Conservation (phyloP, 1,140 invertebrate species). For the Bombus sylvicola region DNA sequence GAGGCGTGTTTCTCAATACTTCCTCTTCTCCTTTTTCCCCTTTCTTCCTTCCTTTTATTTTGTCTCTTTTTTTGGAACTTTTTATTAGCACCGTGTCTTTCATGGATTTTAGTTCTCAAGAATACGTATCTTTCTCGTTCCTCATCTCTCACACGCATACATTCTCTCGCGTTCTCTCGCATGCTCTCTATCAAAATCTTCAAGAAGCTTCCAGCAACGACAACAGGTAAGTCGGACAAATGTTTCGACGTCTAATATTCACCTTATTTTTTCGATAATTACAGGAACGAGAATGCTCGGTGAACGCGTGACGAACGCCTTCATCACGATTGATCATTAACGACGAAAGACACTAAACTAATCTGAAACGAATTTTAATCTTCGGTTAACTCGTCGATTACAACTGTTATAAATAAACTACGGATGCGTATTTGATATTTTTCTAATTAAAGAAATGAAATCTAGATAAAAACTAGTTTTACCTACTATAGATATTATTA, state of each 20-base stretch:
- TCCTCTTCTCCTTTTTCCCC: neutral
- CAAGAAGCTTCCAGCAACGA: conserved; percentile 39
- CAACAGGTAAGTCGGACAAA: conserved; percentile 28
- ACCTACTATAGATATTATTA: neutral
- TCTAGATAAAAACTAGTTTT: neutral
- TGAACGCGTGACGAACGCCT: neutral
- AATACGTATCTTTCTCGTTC: conserved; percentile 31
- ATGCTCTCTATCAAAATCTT: neutral
- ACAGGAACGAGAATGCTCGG: neutral
- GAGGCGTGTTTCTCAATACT: neutral
- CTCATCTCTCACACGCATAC: neutral
- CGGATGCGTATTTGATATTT: neutral
- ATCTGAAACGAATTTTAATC: neutral
- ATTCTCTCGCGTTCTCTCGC: neutral
- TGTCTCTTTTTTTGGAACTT: conserved; percentile 74
- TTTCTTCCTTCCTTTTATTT: neutral
- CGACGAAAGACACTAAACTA: neutral
- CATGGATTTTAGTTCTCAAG: conserved; percentile 57
- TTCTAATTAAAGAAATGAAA: neutral
- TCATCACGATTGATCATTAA: conserved; percentile 2
- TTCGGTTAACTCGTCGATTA: neutral
- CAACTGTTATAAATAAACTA: neutral
- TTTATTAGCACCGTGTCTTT: conserved; percentile 80
- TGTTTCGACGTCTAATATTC: neutral
- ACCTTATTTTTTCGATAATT: neutral